Evolutionary conservation across 2,113 vertebrate species (phyloP), one percentile per base, ranked within the genome.

Genomic region (Equus quagga): DNA sequence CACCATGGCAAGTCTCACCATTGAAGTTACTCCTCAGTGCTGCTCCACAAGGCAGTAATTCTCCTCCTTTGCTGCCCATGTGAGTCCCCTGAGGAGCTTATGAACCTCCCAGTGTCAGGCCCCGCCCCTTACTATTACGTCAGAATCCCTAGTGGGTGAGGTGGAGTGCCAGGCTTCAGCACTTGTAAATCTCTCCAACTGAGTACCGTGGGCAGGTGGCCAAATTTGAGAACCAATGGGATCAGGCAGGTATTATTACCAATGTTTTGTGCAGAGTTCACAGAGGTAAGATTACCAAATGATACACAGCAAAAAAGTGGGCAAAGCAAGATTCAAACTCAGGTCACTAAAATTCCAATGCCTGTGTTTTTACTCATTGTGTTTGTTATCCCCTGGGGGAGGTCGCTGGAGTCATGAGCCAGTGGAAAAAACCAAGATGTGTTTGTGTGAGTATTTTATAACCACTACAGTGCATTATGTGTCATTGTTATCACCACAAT

Each of bases 31-130:
- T 23, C 4, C 0, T 65, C 49, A 44, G 62, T 56, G 8, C 8
- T 26, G 4, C 21, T 4, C 14, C 44, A 2, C 10, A 6, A 19
- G 65, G 21, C 36, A 21, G 31, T 4, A 0, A 6, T 14, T 24
- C 19, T 46, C 31, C 51, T 19, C 9, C 51, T 72, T 80, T 41
- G 51, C 36, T 81, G 36, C 51, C 28, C 44, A 1, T 19, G 51
- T 46, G 51, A n/a, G 60, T 46, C 41, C 51, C 41, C 21, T 2
- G 28, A 41, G 31, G 21, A n/a, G 36, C 28, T 46, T 46, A 8
- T 3, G 8, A 44, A 12, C 33, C 17, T 60, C 31, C 33, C 51
- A 13, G 28, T 12, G n/a, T 80, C 36, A 5, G 19, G 8, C 11
- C 33, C 44, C 49, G 9, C 18, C 36, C 2, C 9, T 11, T 17